Evolutionary conservation across 2,888 invertebrate genomes (phyloP).

Genomic region (Agapostemon virescens): DNA sequence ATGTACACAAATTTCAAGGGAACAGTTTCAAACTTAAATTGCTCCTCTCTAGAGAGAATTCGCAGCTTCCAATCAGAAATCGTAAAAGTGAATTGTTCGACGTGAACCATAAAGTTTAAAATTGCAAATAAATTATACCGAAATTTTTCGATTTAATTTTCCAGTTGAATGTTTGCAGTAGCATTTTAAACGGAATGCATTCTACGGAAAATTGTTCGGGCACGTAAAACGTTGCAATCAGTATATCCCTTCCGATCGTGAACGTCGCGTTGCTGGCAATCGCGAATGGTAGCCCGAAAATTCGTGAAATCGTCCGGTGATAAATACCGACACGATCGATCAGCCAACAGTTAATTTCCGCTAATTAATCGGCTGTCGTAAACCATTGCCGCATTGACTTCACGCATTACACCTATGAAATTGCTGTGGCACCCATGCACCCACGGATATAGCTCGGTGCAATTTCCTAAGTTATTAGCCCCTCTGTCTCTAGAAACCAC

Average conservation of each 20-base stretch:
- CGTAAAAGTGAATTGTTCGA: neutral
- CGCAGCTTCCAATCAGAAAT: neutral
- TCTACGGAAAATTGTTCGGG: neutral
- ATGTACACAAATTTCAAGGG: neutral
- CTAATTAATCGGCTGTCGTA: constrained; percentile 18
- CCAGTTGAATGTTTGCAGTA: neutral
- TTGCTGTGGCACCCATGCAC: neutral
- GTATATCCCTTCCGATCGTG: neutral
- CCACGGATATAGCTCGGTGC: neutral
- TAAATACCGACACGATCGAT: constrained; percentile 12
- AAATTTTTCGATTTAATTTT: neutral
- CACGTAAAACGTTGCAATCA: neutral
- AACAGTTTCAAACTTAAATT: neutral
- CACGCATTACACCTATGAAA: constrained; percentile 8
- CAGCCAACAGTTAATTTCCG: constrained; percentile 13
- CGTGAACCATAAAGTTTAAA: neutral
- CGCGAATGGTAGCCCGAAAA: neutral
- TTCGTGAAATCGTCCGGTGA: constrained; percentile 11
- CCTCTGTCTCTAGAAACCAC: neutral
- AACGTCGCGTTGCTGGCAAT: neutral
- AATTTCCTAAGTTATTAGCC: neutral
- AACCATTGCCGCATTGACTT: constrained; percentile 8
- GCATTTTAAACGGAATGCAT: neutral
- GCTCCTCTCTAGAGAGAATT: neutral
- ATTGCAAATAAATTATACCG: neutral